Base-by-base conservation (phyloP, 2,888 invertebrate genomes). In the Boloria selene region DNA sequence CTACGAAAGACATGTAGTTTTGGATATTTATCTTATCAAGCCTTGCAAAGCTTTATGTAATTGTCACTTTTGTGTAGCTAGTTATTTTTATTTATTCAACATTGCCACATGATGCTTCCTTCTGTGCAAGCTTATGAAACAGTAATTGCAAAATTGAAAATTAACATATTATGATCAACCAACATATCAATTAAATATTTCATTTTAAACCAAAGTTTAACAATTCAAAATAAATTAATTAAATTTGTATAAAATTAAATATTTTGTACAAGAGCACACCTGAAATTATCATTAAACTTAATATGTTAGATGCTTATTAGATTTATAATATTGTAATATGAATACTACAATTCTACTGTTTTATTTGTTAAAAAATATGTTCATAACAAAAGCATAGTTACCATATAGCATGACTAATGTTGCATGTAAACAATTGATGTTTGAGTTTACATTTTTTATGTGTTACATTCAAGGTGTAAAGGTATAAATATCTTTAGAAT, bases 371-470 rank as follows among this genome's bases (percentile, higher is more conserved):
- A 26, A 56, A 26, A 49, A 47, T 63, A 49, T 69, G 69, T 69
- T 61, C 47, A 56, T 69, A 65, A 66, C 66, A 64, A 64, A 50
- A 63, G 59, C 66, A 49, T 67, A 70, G 64, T 65, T 70, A 45
- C 64, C 66, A 61, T 70, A 56, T 52, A 61, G 70, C 70, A 70
- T 70, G 70, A 70, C 68, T 70, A 70, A 70, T 66, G 53, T 62
- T 70, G 70, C 70, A 70, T 70, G 70, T 65, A 45, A 38, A 50
- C 16, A 65, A 59, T 65, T 55, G 22, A 31, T 64, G 16, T 31
- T 59, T 45, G 2, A 26, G 13, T 60, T 13, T 17, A 16, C 18
- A 16, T 50, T 42, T 5, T 47, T 59, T 22, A n/a, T 61, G n/a
- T 49, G 31, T 49, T 38, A 38, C 10, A 10, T 38, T 10, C 10